Evolutionary conservation across 2,888 invertebrate species (phyloP).

Genomic region (Sthenelais limicola): DNA sequence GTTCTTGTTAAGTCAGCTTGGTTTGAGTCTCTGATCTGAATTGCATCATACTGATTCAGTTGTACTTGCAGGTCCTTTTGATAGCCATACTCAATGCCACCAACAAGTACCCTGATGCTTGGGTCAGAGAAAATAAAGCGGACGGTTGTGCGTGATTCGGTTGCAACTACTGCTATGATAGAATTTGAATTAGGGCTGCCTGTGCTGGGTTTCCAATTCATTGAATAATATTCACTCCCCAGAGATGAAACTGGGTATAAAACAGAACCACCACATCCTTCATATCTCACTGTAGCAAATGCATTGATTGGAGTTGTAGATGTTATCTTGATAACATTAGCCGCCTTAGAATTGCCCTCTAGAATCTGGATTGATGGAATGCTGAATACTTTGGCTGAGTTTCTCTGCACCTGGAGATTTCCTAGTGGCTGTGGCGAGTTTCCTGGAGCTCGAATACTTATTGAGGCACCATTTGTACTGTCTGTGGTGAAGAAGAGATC

Average conservation of each 20-base stretch:
- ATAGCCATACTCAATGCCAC: background rate
- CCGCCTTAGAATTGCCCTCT: background rate
- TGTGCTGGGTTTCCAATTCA: background rate
- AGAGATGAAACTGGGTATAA: constrained; percentile 1
- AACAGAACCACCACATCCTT: background rate
- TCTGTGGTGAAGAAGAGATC: background rate
- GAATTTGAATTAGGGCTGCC: background rate
- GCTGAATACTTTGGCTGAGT: background rate
- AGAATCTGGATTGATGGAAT: background rate
- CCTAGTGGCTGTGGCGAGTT: background rate
- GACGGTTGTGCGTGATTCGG: background rate
- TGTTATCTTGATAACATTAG: background rate
- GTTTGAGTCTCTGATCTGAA: constrained; percentile 18
- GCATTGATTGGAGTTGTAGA: background rate
- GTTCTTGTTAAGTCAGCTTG: constrained; percentile 12
- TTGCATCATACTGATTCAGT: background rate
- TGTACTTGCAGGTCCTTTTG: background rate
- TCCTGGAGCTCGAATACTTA: background rate
- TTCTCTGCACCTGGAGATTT: background rate
- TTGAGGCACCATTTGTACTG: background rate
- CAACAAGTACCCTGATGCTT: background rate
- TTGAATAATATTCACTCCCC: background rate
- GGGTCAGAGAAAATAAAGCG: background rate
- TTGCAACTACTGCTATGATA: constrained; percentile 2
- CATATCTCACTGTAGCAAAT: background rate